These are phyloP conservation scores for Mongoloraphidia duomilia DNA, from an alignment of 2,888 invertebrate genomes.

Conservation along the genomic window DNA sequence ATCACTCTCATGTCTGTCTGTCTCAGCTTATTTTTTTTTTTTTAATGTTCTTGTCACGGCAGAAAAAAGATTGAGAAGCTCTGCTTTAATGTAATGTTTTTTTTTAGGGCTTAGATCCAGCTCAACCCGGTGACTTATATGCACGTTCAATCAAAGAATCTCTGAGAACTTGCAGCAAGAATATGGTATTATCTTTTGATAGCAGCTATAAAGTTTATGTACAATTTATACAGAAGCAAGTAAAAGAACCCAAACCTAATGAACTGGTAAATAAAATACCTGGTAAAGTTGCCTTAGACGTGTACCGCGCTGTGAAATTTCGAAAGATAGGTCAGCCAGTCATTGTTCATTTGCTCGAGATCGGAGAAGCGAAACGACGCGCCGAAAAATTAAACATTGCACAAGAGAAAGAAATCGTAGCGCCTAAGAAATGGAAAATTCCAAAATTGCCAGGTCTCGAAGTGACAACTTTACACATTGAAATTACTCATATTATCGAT, in stretches of 20 bases:
- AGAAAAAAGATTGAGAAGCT: too few relatives aligned
- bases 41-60: too few relatives aligned
- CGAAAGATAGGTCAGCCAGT: conserved; percentile 40
- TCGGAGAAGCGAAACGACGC: conserved; percentile 15
- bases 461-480: conserved; percentile 37
- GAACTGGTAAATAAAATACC: conserved; percentile 34
- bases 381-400: conserved; percentile 18
- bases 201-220: conserved; percentile 49
- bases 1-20: too few relatives aligned
- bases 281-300: conserved; percentile 48
- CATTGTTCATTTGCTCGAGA: conserved; percentile 33
- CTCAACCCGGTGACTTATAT: conserved; percentile 59
- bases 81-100: too few relatives aligned
- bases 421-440: conserved; percentile 3
- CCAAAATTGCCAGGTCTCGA: conserved; percentile 43
- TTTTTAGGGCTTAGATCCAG: conserved; percentile 40
- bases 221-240: conserved; percentile 38
- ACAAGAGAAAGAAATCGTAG: conserved; percentile 2
- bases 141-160: conserved; percentile 44
- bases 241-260: conserved; percentile 22
- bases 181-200: conserved; percentile 35
- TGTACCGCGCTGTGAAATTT: conserved; percentile 61
- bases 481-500: conserved; percentile 41
- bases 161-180: conserved; percentile 35
- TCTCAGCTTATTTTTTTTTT: too few relatives aligned